A percentile compares a stretch with the other conserved stretches of the same genome.
Conservation (phyloP, 2,888 invertebrate genomes). For the Heteromurus nitidus region DNA sequence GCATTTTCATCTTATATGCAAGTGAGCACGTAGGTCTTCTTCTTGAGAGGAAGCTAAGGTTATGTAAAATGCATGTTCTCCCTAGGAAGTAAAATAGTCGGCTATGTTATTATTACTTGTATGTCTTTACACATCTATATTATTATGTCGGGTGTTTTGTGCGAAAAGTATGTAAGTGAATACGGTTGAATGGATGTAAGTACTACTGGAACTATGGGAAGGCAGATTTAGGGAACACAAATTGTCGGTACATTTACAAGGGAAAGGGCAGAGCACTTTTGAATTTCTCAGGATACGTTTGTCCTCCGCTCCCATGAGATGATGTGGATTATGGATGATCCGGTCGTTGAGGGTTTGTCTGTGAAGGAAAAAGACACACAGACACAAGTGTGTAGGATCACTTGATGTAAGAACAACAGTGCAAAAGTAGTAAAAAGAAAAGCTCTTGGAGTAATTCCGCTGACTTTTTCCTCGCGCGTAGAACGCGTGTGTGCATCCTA, state of each 20-base stretch:
- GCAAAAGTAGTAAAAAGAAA: constrained; percentile 8
- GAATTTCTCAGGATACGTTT: constrained; percentile 21
- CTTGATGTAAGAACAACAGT: constrained; percentile 24
- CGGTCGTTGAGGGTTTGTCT: constrained; percentile 50
- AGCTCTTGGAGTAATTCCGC: neutral
- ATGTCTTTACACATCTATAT: neutral
- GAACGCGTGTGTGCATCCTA: neutral
- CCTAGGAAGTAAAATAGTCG: neutral
- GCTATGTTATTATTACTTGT: neutral
- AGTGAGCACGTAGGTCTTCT: neutral
- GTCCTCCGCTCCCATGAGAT: constrained; percentile 14
- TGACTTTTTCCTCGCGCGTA: neutral
- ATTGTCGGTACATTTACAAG: constrained; percentile 20
- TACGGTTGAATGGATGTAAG: constrained; percentile 13
- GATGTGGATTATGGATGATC: constrained; percentile 59
- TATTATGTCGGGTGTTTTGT: neutral
- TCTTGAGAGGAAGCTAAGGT: neutral
- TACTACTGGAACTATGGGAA: too few relatives aligned
- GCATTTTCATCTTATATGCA: neutral
- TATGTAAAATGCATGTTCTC: neutral
- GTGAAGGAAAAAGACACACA: constrained; percentile 6
- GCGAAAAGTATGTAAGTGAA: neutral
- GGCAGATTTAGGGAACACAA: neutral
- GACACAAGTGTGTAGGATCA: constrained; percentile 2
- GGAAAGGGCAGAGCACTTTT: constrained; percentile 14